phyloP scores from a whole-genome alignment of 2,888 invertebrate species.

The Stenoptilia bipunctidactyla region DNA sequence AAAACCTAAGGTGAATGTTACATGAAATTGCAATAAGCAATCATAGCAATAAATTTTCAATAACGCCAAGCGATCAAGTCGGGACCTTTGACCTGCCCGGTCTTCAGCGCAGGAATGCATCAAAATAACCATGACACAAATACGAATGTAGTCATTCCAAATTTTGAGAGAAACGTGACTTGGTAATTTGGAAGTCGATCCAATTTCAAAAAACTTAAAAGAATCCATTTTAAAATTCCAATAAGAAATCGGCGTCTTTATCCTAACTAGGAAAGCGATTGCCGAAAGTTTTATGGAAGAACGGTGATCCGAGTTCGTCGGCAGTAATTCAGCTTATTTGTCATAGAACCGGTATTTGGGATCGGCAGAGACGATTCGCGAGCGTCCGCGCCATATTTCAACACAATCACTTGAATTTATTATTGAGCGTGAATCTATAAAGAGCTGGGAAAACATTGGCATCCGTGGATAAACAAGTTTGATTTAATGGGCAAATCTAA shows the following conservation, averaged over 20 bases:
- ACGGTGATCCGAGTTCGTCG: slow-evolving; percentile 37
- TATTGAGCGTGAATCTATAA: neutral
- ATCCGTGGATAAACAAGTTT: neutral
- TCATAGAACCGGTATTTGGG: slow-evolving; percentile 42
- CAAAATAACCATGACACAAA: neutral
- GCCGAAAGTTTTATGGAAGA: slow-evolving; percentile 28
- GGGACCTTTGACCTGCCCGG: neutral
- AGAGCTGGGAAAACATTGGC: neutral
- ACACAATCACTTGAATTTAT: neutral
- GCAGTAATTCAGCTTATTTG: slow-evolving; percentile 44
- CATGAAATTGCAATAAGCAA: neutral
- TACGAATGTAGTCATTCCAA: neutral
- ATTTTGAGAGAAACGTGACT: neutral
- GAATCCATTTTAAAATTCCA: slow-evolving; percentile 10
- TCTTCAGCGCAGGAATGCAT: too few relatives aligned
- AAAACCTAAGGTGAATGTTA: slow-evolving; percentile 19
- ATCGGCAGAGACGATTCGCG: slow-evolving; percentile 16
- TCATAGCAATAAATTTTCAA: neutral
- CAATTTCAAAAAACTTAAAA: neutral
- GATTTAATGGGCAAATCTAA: neutral
- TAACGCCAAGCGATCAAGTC: neutral
- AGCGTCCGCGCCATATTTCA: neutral
- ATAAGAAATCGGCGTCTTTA: slow-evolving; percentile 5
- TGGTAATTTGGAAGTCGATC: neutral
- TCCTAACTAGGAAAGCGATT: slow-evolving; percentile 8